Evolutionary conservation across 1,140 invertebrate species (phyloP).

Genomic region (Drosophila tani): DNA sequence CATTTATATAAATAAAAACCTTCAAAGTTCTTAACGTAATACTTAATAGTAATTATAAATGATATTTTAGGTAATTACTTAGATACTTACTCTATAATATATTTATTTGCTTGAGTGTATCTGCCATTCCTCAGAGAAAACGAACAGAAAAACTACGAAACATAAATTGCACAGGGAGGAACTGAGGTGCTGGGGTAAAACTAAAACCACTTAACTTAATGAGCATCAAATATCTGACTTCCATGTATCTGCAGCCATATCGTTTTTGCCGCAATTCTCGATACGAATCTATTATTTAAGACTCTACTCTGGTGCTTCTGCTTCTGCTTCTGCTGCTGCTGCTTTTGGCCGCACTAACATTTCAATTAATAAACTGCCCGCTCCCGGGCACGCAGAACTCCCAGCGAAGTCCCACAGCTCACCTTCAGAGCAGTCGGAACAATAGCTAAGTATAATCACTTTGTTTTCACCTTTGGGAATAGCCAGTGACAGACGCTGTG

Average conservation of each 20-base stretch:
- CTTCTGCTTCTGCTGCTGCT: conserved; percentile 27
- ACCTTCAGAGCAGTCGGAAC: conserved; percentile 64
- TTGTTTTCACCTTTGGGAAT: conserved; percentile 83
- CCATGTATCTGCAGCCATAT: conserved; percentile 40
- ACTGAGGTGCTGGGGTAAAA: conserved; percentile 44
- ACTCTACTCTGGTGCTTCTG: conserved; percentile 46
- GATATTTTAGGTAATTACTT: no score
- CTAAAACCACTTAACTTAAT: conserved; percentile 84
- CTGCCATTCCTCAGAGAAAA: background rate
- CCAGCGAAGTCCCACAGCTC: conserved; percentile 37
- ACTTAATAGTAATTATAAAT: background rate
- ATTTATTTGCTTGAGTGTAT: background rate
- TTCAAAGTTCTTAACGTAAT: background rate
- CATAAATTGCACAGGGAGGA: conserved; percentile 64
- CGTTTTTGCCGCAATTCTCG: conserved; percentile 77
- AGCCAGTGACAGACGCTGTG: conserved; percentile 73
- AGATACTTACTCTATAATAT: no score
- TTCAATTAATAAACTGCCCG: conserved; percentile 81
- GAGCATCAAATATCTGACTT: conserved; percentile 78
- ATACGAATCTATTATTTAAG: conserved; percentile 83
- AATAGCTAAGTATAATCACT: conserved; percentile 83
- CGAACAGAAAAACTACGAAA: conserved; percentile 15
- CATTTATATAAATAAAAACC: background rate
- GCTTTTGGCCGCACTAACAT: conserved; percentile 67
- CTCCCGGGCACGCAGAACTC: conserved; percentile 43